These are phyloP conservation scores for Acanthochromis polyacanthus DNA, from an alignment of 2,113 vertebrate species.

Conservation along the genomic window DNA sequence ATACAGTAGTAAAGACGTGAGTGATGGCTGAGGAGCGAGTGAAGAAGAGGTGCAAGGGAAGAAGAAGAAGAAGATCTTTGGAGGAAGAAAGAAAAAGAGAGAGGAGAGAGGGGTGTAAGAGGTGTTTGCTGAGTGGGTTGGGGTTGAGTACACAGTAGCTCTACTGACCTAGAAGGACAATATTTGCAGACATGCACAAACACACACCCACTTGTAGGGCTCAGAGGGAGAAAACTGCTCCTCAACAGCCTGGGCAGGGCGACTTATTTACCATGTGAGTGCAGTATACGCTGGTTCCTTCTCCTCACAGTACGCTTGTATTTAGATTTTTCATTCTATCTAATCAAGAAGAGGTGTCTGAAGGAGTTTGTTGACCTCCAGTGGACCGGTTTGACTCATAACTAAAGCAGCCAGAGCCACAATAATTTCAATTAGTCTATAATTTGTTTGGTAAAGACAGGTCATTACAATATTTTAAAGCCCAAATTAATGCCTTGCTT, in stretches of 20 bases:
- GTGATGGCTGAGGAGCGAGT: conserved; percentile 36
- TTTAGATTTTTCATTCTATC: not conserved
- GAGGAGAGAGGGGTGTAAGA: conserved; percentile 33
- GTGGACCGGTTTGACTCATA: not conserved
- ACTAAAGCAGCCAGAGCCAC: not conserved
- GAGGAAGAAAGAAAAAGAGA: conserved; percentile 18
- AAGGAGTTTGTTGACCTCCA: not conserved
- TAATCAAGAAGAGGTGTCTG: not conserved
- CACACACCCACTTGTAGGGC: conserved; percentile 60
- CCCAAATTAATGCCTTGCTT: not conserved
- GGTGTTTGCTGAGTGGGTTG: conserved; percentile 77
- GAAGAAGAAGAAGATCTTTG: conserved; percentile 19
- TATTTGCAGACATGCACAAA: conserved; percentile 79
- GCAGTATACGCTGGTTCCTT: conserved; percentile 14
- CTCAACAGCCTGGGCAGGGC: conserved; percentile 4
- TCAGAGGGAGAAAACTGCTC: conserved; percentile 37
- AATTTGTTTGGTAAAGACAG: not conserved
- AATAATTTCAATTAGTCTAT: not conserved
- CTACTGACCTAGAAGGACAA: conserved; percentile 78
- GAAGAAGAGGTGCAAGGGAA: conserved; percentile 13
- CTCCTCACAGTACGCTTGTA: not conserved
- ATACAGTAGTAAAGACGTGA: conserved; percentile 57
- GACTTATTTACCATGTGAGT: conserved; percentile 47
- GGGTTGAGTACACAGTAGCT: conserved; percentile 79
- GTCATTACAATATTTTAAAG: not conserved